Evolutionary conservation across 2,888 invertebrate genomes (phyloP).

Genomic region (Nemotelus nigrinus): DNA sequence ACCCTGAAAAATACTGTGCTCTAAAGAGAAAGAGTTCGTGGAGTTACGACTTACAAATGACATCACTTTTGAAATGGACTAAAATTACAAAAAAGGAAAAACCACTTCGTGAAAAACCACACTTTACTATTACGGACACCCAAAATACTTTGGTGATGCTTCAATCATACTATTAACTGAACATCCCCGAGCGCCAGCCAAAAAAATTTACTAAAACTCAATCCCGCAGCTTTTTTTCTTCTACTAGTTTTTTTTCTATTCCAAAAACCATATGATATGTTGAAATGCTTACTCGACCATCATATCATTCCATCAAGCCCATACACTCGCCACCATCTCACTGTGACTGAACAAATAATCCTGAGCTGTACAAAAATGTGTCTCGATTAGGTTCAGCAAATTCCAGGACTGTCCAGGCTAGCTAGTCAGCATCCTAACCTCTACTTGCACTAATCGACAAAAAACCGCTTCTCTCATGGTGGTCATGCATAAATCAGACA

Average conservation of each 20-base stretch:
- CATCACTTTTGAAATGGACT: no score
- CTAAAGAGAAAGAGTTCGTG: no score
- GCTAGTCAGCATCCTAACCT: not conserved
- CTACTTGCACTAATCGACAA: not conserved
- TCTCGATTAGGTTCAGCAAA: conserved; percentile 28
- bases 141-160: no score
- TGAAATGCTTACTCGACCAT: not conserved
- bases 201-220: not conserved
- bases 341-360: not conserved
- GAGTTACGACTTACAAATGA: no score
- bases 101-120: no score
- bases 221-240: not conserved
- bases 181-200: not conserved
- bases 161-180: no score
- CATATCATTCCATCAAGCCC: not conserved
- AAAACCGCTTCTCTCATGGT: not conserved
- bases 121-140: no score
- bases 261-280: not conserved
- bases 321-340: not conserved
- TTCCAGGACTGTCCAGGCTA: not conserved
- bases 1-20: no score
- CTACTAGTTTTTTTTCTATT: not conserved
- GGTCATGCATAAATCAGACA: conserved; percentile 37
- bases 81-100: no score
- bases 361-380: conserved; percentile 1